Evolutionary conservation across 2,113 vertebrate genomes (phyloP).

Genomic region (Myanophis thanlyinensis): DNA sequence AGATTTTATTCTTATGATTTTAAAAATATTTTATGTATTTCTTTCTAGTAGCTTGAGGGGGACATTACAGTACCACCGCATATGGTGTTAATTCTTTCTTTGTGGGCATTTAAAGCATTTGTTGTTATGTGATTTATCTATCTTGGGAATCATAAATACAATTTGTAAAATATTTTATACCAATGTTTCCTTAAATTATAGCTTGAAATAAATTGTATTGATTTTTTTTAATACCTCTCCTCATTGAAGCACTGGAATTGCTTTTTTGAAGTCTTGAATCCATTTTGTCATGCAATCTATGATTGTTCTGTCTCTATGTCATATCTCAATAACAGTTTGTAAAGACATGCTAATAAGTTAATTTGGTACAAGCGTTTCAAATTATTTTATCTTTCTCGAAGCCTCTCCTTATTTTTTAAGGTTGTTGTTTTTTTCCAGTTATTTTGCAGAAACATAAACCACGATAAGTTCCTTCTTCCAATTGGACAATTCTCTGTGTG

Average conservation of each 20-base stretch:
- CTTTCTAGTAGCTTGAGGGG: neutral
- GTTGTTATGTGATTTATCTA: neutral
- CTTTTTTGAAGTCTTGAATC: neutral
- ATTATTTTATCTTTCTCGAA: neutral
- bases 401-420: neutral
- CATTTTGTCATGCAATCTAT: neutral
- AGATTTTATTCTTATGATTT: neutral
- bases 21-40: neutral
- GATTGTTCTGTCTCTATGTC: neutral
- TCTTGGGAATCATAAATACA: neutral
- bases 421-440: neutral
- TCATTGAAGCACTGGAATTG: too few species aligned
- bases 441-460: neutral
- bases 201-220: neutral
- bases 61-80: neutral
- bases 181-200: neutral
- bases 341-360: neutral
- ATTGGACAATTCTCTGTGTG: neutral
- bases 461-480: neutral
- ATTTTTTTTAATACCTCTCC: too few species aligned
- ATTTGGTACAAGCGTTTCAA: neutral
- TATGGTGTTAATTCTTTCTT: neutral
- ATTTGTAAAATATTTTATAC: neutral
- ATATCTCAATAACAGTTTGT: neutral
- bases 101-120: neutral